Base-by-base conservation (phyloP, 1,140 invertebrate species). In the Zelostemma sp. region DNA sequence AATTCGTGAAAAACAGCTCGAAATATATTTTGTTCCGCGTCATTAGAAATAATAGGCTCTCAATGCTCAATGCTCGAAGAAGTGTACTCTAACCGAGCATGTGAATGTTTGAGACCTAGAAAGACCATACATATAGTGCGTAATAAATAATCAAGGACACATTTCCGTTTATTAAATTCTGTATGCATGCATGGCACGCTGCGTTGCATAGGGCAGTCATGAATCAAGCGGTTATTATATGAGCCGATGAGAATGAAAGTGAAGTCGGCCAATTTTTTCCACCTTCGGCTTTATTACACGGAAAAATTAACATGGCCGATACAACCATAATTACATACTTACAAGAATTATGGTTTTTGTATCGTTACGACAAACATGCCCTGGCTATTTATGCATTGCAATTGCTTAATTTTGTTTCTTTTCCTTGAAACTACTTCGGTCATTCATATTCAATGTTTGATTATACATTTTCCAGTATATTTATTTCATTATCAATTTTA, bases 131-230 rank as follows among this genome's bases (percentile, higher is more conserved):
- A 12, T 17, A 14, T 14, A 43, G 8, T 8, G 6, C 40, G 40
- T 43, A 43, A 43, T 43, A 16, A 43, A 15, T 43, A 43, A 43
- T 43, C 40, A 43, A 43, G 40, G 40, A 43, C 40, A 43, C 40
- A 43, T 43, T 43, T 43, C 40, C 40, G 40, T 43, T 43, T 43
- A 16, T 43, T 43, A 43, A 43, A 43, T 16, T 43, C 40, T 17
- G 40, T 43, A 43, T 43, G 40, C 40, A 43, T 43, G 14, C 35
- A 4, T 40, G 35, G 40, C 14, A 43, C 14, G 40, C 40, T 16
- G 40, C 40, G 16, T 16, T 43, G 40, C 40, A 17, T 16, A 43
- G 40, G 16, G 11, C 40, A 17, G 12, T 43, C 40, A 43, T 43
- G 40, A 43, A 43, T 43, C 40, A 43, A 43, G 40, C 40, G 6